Evolutionary conservation across 53 echinoderm and acorn worm species (phyloP).

Genomic region (Patiria pectinifera): DNA sequence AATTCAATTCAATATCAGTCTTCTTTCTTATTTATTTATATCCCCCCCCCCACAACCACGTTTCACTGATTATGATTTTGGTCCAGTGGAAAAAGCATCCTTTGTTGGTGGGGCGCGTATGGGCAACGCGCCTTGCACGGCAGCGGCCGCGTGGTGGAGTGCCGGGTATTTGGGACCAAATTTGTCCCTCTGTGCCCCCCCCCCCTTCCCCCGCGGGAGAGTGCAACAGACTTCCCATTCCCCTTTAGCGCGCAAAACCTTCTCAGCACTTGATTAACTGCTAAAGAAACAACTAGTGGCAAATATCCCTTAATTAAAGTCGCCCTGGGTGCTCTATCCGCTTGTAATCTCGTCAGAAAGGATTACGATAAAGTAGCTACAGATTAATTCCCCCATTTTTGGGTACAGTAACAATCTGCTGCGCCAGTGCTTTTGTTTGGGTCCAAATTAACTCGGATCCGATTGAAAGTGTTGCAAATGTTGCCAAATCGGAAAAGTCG

Average conservation of each 20-base stretch:
- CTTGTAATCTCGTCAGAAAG: conserved; percentile 47
- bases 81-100: neutral
- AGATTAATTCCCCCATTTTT: conserved; percentile 18
- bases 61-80: neutral
- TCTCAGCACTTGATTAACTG: conserved; percentile 52
- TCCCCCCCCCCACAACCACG: neutral
- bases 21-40: neutral
- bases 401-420: conserved; percentile 43
- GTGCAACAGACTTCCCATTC: conserved; percentile 24
- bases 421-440: neutral
- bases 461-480: conserved; percentile 32
- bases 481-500: neutral
- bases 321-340: conserved; percentile 37
- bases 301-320: conserved; percentile 62
- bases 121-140: neutral
- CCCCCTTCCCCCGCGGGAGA: neutral
- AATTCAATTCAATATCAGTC: neutral
- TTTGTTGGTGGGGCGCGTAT: conserved; percentile 23
- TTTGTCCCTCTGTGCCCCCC: neutral
- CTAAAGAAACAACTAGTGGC: conserved; percentile 64
- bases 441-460: conserved; percentile 10
- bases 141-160: conserved; percentile 4
- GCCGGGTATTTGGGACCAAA: neutral
- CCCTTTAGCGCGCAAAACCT: conserved; percentile 11
- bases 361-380: conserved; percentile 29